These are phyloP conservation scores for Sphyrna mokarran DNA, from an alignment of 2,113 vertebrate genomes.

Conservation along the genomic window DNA sequence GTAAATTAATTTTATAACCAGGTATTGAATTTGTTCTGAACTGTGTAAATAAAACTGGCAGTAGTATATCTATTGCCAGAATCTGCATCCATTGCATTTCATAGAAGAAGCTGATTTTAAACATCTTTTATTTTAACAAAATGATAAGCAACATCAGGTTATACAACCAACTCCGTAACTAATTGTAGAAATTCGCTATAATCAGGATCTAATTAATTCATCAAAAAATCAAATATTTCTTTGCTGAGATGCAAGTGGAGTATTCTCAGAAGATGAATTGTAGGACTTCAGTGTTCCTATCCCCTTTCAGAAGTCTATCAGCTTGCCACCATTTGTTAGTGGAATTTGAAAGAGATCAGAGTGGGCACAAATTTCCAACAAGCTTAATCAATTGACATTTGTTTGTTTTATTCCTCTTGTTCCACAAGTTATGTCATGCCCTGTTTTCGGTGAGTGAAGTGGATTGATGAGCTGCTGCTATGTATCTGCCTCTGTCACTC, in stretches of 20 bases:
- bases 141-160: background rate
- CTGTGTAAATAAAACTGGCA: background rate
- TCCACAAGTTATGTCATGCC: background rate
- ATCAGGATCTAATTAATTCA: background rate
- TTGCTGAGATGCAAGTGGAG: background rate
- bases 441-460: no score
- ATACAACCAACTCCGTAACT: background rate
- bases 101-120: background rate
- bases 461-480: background rate
- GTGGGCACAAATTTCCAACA: background rate
- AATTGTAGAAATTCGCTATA: background rate
- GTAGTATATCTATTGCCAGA: background rate
- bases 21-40: slow-evolving; percentile 18
- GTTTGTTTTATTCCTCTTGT: background rate
- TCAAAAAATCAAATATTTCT: background rate
- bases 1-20: slow-evolving; percentile 7
- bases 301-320: background rate
- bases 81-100: slow-evolving; percentile 4
- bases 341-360: slow-evolving; percentile 21
- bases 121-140: background rate
- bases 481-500: background rate
- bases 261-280: background rate
- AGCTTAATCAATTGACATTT: background rate
- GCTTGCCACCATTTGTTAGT: background rate
- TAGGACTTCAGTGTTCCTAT: background rate